Percentiles rank a stretch among this genome's conserved stretches.
phyloP scores from a whole-genome alignment of 1,140 invertebrate species.

The Tenebrio molitor region DNA sequence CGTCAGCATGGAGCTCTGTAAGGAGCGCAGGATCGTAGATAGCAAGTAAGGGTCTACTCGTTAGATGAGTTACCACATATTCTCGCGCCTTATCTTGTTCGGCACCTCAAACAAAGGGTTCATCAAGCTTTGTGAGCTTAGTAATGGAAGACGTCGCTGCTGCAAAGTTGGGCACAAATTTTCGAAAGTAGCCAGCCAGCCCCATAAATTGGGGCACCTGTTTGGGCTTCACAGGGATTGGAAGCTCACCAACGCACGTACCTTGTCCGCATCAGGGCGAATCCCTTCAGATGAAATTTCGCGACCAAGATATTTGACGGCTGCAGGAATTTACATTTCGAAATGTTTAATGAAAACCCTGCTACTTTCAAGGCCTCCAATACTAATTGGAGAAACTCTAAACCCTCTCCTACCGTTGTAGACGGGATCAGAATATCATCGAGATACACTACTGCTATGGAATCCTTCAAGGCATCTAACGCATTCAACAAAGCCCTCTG shows the following conservation, averaged over 20 bases:
- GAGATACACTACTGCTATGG: slow-evolving; percentile 58
- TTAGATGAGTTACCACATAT: slow-evolving; percentile 54
- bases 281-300: not conserved
- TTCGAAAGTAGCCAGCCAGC: slow-evolving; percentile 57
- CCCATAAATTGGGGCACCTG: slow-evolving; percentile 54
- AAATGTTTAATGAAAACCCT: slow-evolving; percentile 23
- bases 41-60: slow-evolving; percentile 53
- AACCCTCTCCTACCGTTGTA: not conserved
- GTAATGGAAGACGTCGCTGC: slow-evolving; percentile 55
- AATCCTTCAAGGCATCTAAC: slow-evolving; percentile 1
- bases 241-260: slow-evolving; percentile 18
- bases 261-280: not conserved
- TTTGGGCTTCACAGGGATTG: slow-evolving; percentile 53
- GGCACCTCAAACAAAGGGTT: slow-evolving; percentile 51
- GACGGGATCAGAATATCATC: slow-evolving; percentile 61
- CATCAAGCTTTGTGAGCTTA: slow-evolving; percentile 52
- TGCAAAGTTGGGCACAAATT: slow-evolving; percentile 57
- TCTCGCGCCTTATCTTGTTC: slow-evolving; percentile 56
- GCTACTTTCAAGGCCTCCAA: not conserved
- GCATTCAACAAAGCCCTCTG: not conserved
- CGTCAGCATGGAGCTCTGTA: slow-evolving; percentile 17
- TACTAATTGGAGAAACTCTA: slow-evolving; percentile 11
- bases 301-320: slow-evolving; percentile 28
- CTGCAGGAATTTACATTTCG: slow-evolving; percentile 42
- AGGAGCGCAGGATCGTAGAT: slow-evolving; percentile 56